Base-by-base conservation (phyloP, 2,113 vertebrate species). In the Trogon melanurus region DNA sequence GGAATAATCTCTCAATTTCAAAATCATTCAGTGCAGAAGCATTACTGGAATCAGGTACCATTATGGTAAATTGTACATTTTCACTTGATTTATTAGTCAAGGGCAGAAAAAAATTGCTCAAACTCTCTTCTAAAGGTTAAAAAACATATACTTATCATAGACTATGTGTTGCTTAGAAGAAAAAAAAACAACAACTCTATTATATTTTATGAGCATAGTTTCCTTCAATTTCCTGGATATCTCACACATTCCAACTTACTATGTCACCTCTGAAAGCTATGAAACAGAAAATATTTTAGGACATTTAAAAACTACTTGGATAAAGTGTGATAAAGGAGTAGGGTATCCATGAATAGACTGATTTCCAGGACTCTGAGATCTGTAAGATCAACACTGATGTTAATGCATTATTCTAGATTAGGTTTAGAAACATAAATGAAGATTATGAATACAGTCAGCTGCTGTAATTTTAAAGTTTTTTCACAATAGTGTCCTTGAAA, bases 91-190 rank as follows among this genome's bases (percentile, higher is more conserved):
- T 96, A 91, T 95, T 94, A 78, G 36, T 51, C 23, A 50, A 82
- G 53, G 9, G 26, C 10, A 85, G 34, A 23, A 76, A 69, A 80
- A 74, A 21, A 27, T 23, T 7, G 6, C 32, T 72, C 73, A 26
- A 79, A 34, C n/a, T 89, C 9, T 81, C 26, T 78, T 91, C 71
- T 80, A 89, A 93, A 96, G 47, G 38, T 93, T 96, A 88, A 95
- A 86, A 41, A 58, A 72, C 21, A 32, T 16, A 44, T 15, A 36
- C 6, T 89, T 81, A 60, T 29, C n/a, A 16, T 36, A 32, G 27
- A 32, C 14, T 71, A 45, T 6, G 18, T 58, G 34, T 36, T 58
- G 93, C 48, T 94, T 86, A 69, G 15, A 81, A 85, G 16, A 7
- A 34, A 69, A 65, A 65, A 44, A 25, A 1, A 7, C 0, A 0